Conservation (phyloP, 2,113 vertebrate species). For the Rutilus rutilus region DNA sequence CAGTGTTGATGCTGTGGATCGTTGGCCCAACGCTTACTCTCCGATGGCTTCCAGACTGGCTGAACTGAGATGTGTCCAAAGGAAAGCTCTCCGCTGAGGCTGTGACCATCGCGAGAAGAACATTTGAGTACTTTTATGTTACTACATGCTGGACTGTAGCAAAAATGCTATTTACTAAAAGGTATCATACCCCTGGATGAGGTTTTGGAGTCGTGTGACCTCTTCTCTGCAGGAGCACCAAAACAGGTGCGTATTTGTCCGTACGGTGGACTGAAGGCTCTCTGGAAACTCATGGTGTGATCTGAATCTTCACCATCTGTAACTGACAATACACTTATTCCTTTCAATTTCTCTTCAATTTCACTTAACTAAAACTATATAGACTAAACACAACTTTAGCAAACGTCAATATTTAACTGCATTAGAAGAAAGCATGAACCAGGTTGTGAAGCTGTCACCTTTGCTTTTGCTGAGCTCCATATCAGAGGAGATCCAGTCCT, state of each 20-base stretch:
- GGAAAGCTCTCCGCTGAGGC: constrained; percentile 30
- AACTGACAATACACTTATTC: constrained; percentile 33
- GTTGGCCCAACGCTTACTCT: neutral
- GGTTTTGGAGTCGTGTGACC: constrained; percentile 13
- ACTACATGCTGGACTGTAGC: neutral
- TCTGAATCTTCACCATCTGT: constrained; percentile 59
- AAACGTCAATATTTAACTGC: neutral
- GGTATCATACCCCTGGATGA: constrained; percentile 11
- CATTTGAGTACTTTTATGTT: neutral
- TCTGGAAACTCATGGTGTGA: constrained; percentile 43
- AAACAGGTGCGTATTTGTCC: neutral
- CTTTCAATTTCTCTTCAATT: neutral
- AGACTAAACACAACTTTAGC: neutral
- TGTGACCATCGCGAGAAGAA: neutral
- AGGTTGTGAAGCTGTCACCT: constrained; percentile 58
- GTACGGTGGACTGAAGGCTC: constrained; percentile 23
- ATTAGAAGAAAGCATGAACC: neutral
- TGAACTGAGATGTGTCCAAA: constrained; percentile 30
- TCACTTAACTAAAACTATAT: neutral
- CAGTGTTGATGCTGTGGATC: neutral
- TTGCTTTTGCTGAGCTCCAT: constrained; percentile 67
- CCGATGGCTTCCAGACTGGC: neutral
- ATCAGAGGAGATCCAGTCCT: constrained; percentile 78
- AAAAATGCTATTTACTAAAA: neutral
- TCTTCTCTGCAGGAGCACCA: neutral